Base-by-base conservation (phyloP, 64 coral and sea anemone genomes). In the Acropora tenuis region DNA sequence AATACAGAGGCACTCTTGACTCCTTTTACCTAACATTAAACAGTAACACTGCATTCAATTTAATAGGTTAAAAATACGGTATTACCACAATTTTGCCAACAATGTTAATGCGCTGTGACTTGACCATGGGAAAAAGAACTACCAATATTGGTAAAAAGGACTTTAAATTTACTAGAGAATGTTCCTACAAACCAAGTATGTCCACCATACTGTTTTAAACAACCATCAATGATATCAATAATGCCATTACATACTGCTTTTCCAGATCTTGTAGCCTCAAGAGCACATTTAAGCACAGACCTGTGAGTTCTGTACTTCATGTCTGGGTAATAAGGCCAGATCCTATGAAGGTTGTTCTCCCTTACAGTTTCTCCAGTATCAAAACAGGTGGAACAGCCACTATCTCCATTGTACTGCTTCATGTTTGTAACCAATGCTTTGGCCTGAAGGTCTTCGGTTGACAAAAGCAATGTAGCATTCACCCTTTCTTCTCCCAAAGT, bases 1-100 rank as follows among this genome's bases (percentile, higher is more conserved):
- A 88, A 76, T 57, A 76, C 86, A 53, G 73, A 88, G 48, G 86
- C 71, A 43, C 53, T 73, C 76, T 88, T 88, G 7, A 88, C 59
- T 58, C 72, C 86, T 50, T 58, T 88, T 48, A 76, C 49, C 53
- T 88, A 76, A 73, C 41, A 60, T 60, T 43, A 83, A 59, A 60
- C 17, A 55, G 52, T 83, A 19, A 73, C 69, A 73, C 18, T 73
- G 69, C 63, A 67, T 67, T 67, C 63, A 67, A 67, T 67, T 67
- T 67, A 67, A 67, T 67, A 67, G 63, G 17, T 67, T 67, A 67
- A 67, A 12, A 67, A 67, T 19, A 59, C 30, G 30, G 30, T 30
- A 55, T 67, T 67, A 67, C 63, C 63, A 67, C 63, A 9, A 67
- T 67, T 67, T 67, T 18, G 17, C 17, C 63, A 67, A 67, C 17